Evolutionary conservation across 2,888 invertebrate genomes (phyloP), one percentile per base, ranked within the genome.

Genomic region (Apamea monoglypha): DNA sequence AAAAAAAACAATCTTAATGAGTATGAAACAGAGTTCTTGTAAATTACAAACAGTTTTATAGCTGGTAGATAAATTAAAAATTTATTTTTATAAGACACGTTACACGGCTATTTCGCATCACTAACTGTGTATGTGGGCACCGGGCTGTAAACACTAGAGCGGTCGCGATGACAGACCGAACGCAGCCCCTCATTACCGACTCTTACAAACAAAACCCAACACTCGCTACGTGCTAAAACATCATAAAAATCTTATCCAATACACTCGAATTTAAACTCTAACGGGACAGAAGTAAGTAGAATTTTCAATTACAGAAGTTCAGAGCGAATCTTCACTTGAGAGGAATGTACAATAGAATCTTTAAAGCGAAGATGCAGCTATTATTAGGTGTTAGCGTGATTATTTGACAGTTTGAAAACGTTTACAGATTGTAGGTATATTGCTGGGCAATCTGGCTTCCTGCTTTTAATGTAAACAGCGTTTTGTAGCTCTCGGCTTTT

Each of bases 331-430:
- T 92, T 90, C 87, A 78, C 87, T 90, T 89, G 84, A 93, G 91
- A 91, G 92, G 92, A 91, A 92, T 94, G 87, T 92, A 94, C 93
- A 95, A 95, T 95, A 95, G 95, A 93, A 95, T 95, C 94, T 96
- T 95, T 94, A 94, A 94, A 95, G 93, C 93, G 87, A 92, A 95
- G 94, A 94, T 93, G 92, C 93, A 92, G 94, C 96, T 96, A 96
- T 96, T 96, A 97, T 96, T 96, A 94, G 96, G 97, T 97, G 97
- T 95, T 96, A 96, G 93, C 92, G 92, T 93, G 95, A 96, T 96
- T 96, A 96, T 97, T 96, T 96, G 97, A 96, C 97, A 96, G 96
- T 94, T 97, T 96, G 96, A 97, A 96, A 96, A 97, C 96, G 96
- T 96, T 96, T 96, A 96, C 95, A 95, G 96, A 96, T 89, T 87